phyloP scores from a whole-genome alignment of 1,140 invertebrate genomes.

The Zaprionus gabonicus region DNA sequence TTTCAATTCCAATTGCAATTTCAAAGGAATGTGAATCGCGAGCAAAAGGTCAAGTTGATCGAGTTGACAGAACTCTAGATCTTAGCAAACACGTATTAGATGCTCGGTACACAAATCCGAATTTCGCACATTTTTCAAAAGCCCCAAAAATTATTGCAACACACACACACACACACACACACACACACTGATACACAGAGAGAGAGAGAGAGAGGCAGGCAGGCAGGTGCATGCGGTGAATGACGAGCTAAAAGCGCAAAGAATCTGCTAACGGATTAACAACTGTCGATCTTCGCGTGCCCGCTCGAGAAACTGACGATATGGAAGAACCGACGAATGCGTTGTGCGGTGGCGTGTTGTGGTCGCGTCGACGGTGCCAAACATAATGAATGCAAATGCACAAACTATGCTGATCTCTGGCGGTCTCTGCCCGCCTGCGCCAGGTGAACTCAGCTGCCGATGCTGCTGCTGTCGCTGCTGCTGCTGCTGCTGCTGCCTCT shows the following conservation, averaged over 20 bases:
- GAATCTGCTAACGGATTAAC: constrained; percentile 52
- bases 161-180: constrained; percentile 47
- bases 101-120: constrained; percentile 73
- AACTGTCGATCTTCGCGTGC: constrained; percentile 27
- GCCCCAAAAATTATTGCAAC: constrained; percentile 63
- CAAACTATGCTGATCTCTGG: constrained; percentile 63
- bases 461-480: not conserved
- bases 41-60: constrained; percentile 72
- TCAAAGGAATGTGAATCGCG: constrained; percentile 30
- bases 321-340: constrained; percentile 4
- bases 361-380: constrained; percentile 73
- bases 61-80: constrained; percentile 53
- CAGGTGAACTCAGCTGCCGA: constrained; percentile 36
- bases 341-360: constrained; percentile 61
- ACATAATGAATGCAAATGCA: constrained; percentile 83
- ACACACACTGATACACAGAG: not conserved
- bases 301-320: constrained; percentile 20
- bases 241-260: constrained; percentile 57
- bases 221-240: constrained; percentile 29
- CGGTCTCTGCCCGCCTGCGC: constrained; percentile 57
- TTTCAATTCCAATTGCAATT: constrained; percentile 13
- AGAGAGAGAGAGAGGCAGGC: too few relatives aligned
- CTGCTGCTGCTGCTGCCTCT: constrained; percentile 29
- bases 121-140: constrained; percentile 57
- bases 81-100: constrained; percentile 65